Conservation (phyloP, 2,113 vertebrate species). For the Neoarius graeffei region DNA sequence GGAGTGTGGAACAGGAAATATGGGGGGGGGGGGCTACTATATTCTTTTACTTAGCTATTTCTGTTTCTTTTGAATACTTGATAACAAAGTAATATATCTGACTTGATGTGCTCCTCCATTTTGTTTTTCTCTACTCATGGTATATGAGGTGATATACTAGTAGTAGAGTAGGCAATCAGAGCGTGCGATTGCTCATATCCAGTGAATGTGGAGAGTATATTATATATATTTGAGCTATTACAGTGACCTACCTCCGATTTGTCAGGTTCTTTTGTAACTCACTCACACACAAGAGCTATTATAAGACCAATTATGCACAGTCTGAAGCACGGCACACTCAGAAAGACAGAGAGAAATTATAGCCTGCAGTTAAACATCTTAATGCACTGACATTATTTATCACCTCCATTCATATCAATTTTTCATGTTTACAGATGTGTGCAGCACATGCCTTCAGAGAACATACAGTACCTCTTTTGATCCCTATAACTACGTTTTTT, state of each 20-base stretch:
- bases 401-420: slow-evolving; percentile 51
- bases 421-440: slow-evolving; percentile 46
- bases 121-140: too few relatives aligned
- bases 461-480: background rate
- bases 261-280: background rate
- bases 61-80: too few relatives aligned
- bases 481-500: background rate
- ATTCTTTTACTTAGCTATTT: too few relatives aligned
- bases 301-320: slow-evolving; percentile 27
- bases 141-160: too few relatives aligned
- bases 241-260: slow-evolving; percentile 20
- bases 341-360: slow-evolving; percentile 50
- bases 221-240: background rate
- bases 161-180: too few relatives aligned
- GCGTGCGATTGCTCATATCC: too few relatives aligned
- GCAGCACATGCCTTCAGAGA: background rate
- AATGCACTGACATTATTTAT: slow-evolving; percentile 49
- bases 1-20: too few relatives aligned
- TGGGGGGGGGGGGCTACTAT: too few relatives aligned
- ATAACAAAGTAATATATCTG: too few relatives aligned
- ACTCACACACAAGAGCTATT: slow-evolving; percentile 31
- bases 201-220: too few relatives aligned
- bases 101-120: too few relatives aligned
- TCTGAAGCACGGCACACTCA: background rate
- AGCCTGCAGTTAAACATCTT: slow-evolving; percentile 34